A percentile compares a stretch with the other conserved stretches of the same genome.
Conservation (phyloP, 37 sponge, comb jelly and placozoan species). For the Lycopodina hypogea region DNA sequence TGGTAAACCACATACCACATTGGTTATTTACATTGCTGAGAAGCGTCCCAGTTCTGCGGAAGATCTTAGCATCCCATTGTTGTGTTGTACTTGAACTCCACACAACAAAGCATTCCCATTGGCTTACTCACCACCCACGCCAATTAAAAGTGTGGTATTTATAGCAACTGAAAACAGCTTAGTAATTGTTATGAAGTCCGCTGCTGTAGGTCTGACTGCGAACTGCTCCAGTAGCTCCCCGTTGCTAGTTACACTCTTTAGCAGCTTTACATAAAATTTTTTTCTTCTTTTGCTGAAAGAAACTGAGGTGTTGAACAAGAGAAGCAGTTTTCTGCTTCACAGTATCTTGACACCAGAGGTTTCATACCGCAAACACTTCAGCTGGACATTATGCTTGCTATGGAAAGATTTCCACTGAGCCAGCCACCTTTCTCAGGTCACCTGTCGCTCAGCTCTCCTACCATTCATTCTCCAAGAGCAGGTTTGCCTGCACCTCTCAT, state of each 20-base stretch:
- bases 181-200: too few relatives aligned
- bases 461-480: slow-evolving; percentile 45
- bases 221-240: too few relatives aligned
- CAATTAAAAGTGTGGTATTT: too few relatives aligned
- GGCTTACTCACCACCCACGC: too few relatives aligned
- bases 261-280: neutral
- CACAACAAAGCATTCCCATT: slow-evolving; percentile 14
- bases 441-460: slow-evolving; percentile 37
- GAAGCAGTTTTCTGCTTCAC: too few relatives aligned
- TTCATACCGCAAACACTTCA: neutral
- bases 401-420: slow-evolving; percentile 65
- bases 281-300: neutral
- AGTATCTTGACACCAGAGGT: neutral
- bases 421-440: slow-evolving; percentile 38
- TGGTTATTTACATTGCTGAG: too few relatives aligned
- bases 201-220: too few relatives aligned
- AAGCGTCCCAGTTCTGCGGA: neutral
- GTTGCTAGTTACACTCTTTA: neutral
- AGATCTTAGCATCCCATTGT: neutral
- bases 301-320: too few relatives aligned
- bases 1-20: too few relatives aligned
- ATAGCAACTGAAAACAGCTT: too few relatives aligned
- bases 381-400: slow-evolving; percentile 62
- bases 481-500: slow-evolving; percentile 38
- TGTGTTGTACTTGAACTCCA: neutral